These are phyloP conservation scores for Melipona beecheii DNA, from an alignment of 2,888 invertebrate genomes.

Conservation along the genomic window DNA sequence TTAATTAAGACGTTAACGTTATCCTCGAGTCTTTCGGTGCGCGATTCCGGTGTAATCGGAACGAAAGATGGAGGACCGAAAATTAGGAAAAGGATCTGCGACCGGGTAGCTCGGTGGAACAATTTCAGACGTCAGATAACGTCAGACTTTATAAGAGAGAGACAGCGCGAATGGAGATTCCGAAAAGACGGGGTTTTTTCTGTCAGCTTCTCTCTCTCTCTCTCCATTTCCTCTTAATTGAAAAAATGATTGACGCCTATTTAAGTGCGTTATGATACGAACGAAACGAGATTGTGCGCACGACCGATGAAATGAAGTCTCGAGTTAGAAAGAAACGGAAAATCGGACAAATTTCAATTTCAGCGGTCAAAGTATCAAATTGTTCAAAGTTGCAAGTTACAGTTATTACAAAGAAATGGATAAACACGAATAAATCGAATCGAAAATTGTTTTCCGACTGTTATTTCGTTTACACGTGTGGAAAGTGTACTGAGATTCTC, in stretches of 20 bases:
- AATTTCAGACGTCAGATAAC: neutral
- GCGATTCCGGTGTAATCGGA: neutral
- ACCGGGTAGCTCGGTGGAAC: neutral
- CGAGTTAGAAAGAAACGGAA: too few relatives aligned
- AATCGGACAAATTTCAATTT: too few relatives aligned
- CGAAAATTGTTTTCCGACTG: too few relatives aligned
- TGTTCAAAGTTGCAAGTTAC: too few relatives aligned
- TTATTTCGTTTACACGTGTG: too few relatives aligned
- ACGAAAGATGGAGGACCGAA: neutral
- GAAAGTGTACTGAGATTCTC: too few relatives aligned
- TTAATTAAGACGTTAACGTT: slow-evolving; percentile 15
- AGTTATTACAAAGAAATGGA: too few relatives aligned
- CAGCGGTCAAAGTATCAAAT: too few relatives aligned
- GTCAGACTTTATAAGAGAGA: neutral
- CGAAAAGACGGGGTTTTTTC: neutral
- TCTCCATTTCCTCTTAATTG: neutral
- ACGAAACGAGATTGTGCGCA: neutral
- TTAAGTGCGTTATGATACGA: neutral
- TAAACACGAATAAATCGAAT: too few relatives aligned
- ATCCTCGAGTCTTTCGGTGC: neutral
- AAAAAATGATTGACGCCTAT: neutral
- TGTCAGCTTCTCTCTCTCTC: neutral
- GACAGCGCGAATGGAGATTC: neutral
- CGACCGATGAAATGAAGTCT: neutral
- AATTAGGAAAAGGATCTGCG: neutral